Base-by-base conservation (phyloP, 1,140 invertebrate genomes). In the Dendrolimus kikuchii region DNA sequence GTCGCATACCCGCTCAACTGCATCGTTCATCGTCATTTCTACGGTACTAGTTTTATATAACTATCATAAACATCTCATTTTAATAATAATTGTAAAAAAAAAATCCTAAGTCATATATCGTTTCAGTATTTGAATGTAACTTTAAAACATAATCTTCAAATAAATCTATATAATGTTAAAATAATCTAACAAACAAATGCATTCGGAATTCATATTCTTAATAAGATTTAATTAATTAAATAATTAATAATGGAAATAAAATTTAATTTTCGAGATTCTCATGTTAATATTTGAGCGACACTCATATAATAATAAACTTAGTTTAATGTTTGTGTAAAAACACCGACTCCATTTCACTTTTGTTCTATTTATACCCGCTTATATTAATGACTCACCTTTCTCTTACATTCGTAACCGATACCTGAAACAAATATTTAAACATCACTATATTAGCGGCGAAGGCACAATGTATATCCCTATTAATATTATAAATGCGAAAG, bases 321-420 rank as follows among this genome's bases (percentile, higher is more conserved):
- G 38, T 40, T 38, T 49, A 8, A 45, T 10, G 23, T 9, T 49
- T 39, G 48, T 49, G 39, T 49, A 5, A 39, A 38, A 10, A 7
- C 40, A 40, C 49, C 38, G 8, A 41, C 42, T 41, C 7, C 40
- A 41, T 41, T 23, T 23, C 36, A 41, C 43, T 45, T 9, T 9
- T 10, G n/a, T 9, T 9, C 10, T 9, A 9, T 57, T 50, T 48
- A 40, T 48, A 47, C 54, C 53, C 46, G 45, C 45, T 47, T 54
- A 53, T 46, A 51, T 60, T 57, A 68, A 55, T 65, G 66, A 68
- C 62, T 68, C 58, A 65, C 62, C 62, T 49, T 64, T 51, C 49
- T 57, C 46, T 49, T 58, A 44, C 42, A 44, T 52, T 46, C 46
- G 48, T 44, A 47, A 56, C 53, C 51, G 43, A 62, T 62, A 68